These are phyloP conservation scores for Diplodus sargus DNA, from an alignment of 2,797 vertebrate genomes.

Conservation along the genomic window DNA sequence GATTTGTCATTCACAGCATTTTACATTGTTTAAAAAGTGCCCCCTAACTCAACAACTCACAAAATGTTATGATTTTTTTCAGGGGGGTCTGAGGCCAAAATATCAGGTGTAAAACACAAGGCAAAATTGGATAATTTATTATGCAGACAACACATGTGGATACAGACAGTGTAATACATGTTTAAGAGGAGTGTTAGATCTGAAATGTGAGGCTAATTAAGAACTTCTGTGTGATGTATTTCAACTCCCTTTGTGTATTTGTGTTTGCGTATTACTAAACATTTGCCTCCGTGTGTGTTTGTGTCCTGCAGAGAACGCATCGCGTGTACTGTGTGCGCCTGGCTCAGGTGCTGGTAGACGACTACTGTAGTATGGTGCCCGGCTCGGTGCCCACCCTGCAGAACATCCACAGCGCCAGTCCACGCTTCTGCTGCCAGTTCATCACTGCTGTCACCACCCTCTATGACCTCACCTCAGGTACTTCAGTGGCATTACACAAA, in stretches of 20 bases:
- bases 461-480: conserved; percentile 90
- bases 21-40: too few species aligned
- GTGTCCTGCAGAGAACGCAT: conserved; percentile 87
- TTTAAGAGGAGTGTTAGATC: too few species aligned
- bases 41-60: too few species aligned
- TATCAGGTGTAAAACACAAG: too few species aligned
- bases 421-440: conserved; percentile 98
- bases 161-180: too few species aligned
- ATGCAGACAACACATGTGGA: too few species aligned
- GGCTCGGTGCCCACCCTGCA: conserved; percentile 92
- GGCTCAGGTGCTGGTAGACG: conserved; percentile 93
- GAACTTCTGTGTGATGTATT: background rate
- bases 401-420: conserved; percentile 92
- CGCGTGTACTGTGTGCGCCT: conserved; percentile 91
- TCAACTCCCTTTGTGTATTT: background rate
- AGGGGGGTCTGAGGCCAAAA: too few species aligned
- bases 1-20: too few species aligned
- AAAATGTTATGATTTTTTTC: too few species aligned
- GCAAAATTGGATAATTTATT: too few species aligned
- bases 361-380: conserved; percentile 95
- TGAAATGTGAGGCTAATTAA: background rate
- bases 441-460: conserved; percentile 93
- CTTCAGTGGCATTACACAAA: background rate
- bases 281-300: conserved; percentile 7
- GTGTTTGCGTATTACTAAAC: background rate